Evolutionary conservation across 2,113 vertebrate species (phyloP).

Genomic region (Pheucticus melanocephalus): DNA sequence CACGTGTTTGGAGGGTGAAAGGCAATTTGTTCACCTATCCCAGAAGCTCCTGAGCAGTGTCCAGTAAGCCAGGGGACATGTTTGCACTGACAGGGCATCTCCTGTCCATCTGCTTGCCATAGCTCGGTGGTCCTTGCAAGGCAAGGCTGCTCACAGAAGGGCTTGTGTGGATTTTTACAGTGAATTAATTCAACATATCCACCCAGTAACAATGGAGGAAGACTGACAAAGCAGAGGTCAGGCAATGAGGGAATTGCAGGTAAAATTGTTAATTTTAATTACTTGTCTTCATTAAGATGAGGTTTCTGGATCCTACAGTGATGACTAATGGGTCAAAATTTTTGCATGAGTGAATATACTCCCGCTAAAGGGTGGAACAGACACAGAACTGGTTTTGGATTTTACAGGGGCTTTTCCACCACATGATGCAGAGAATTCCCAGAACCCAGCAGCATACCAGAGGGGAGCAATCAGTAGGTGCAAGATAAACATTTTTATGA

Average conservation of each 20-base stretch:
- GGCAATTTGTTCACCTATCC: not conserved
- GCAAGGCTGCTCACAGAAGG: not conserved
- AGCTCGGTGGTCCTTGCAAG: not conserved
- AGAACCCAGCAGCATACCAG: not conserved
- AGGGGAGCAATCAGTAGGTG: not conserved
- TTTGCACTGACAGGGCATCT: not conserved
- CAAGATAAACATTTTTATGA: not conserved
- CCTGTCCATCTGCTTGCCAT: not conserved
- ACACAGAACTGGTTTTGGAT: not conserved
- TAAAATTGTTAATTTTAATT: slow-evolving; percentile 29
- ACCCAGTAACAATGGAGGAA: not conserved
- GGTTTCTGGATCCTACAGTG: not conserved
- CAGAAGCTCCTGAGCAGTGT: not conserved
- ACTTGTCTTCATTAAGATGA: slow-evolving; percentile 34
- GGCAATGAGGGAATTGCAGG: not conserved
- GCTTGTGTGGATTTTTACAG: not conserved
- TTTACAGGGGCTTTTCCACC: not conserved
- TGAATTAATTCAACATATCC: not conserved
- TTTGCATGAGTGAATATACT: not conserved
- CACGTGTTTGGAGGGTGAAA: not conserved
- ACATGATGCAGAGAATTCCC: not conserved
- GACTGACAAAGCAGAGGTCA: not conserved
- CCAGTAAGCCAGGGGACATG: not conserved
- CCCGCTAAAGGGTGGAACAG: not conserved
- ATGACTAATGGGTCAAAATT: slow-evolving; percentile 3